Base-by-base conservation (phyloP, 2,888 invertebrate species). In the Saturnia japonica region DNA sequence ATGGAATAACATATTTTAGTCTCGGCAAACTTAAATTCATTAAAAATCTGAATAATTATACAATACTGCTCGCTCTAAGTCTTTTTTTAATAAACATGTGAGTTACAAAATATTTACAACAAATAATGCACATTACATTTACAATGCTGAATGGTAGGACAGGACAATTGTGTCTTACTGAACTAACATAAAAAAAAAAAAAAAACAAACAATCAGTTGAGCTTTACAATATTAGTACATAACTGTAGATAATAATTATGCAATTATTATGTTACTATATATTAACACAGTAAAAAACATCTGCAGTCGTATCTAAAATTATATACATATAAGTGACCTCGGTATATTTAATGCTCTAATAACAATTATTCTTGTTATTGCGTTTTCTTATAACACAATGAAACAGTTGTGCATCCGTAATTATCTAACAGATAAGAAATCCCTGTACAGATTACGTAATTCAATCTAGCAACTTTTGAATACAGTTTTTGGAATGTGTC, bases 331-430 rank as follows among this genome's bases (percentile, higher is more conserved):
- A 64, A 64, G 7, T 64, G n/a, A 16, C 40, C 11, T 19, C 11
- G 0, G 34, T 6, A 34, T 62, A 62, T 62, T 64, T 64, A 34
- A 64, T 40, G 62, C 34, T 19, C 16, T 40, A 40, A 34, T 16
- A 62, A 62, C 22, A 54, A 54, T 54, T 54, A 62, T 34, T 16
- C 0, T 16, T 62, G 16, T 62, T 62, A 51, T 74, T 70, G 67
- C 70, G 70, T 69, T 71, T 60, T 70, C 70, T 71, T 68, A 68
- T 71, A 42, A 62, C n/a, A 34, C n/a, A 34, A 34, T 64, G 19
- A 64, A 64, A 40, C 6, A 0, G 40, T 40, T 22, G 45, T 67
- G 16, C 45, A 67, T 22, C 28, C 40, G 45, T 67, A 43, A 67
- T 22, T 64, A 1, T 40, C 11, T 40, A 40, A 1, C 73, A 57